Evolutionary conservation across 2,113 vertebrate species (phyloP).

Genomic region (Callopanchax toddi): DNA sequence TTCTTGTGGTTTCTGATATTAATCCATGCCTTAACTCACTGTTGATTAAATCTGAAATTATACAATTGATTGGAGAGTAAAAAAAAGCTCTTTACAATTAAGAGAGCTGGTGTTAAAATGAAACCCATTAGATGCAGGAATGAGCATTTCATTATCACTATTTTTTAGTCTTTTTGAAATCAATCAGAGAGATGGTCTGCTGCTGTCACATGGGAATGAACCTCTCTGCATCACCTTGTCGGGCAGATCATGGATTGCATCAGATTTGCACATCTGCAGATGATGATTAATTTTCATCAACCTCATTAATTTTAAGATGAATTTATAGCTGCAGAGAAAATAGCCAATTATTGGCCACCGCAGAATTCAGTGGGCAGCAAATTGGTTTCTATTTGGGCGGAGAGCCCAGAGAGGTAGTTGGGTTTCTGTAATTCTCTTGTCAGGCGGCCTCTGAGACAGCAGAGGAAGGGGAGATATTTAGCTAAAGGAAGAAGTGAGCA

Average conservation of each 20-base stretch:
- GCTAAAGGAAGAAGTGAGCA: slow-evolving; percentile 21
- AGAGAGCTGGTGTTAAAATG: slow-evolving; percentile 9
- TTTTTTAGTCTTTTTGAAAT: neutral
- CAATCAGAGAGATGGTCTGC: neutral
- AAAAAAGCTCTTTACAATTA: slow-evolving; percentile 33
- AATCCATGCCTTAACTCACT: slow-evolving; percentile 19
- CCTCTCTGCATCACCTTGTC: slow-evolving; percentile 41
- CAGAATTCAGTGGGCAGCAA: slow-evolving; percentile 71
- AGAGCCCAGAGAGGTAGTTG: slow-evolving; percentile 35
- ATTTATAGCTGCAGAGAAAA: slow-evolving; percentile 76
- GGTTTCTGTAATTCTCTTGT: slow-evolving; percentile 22
- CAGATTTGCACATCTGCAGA: slow-evolving; percentile 33
- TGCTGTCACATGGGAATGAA: slow-evolving; percentile 27
- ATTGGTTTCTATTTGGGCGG: slow-evolving; percentile 72
- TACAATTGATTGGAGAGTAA: slow-evolving; percentile 36
- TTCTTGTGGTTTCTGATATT: slow-evolving; percentile 22
- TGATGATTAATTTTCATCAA: slow-evolving; percentile 70
- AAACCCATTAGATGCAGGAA: slow-evolving; percentile 25
- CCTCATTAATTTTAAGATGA: slow-evolving; percentile 78
- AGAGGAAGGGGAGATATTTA: slow-evolving; percentile 30
- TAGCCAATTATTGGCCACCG: slow-evolving; percentile 74
- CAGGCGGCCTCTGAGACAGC: slow-evolving; percentile 19
- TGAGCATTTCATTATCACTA: neutral
- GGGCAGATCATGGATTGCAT: slow-evolving; percentile 35
- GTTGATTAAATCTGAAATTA: slow-evolving; percentile 52